These are phyloP conservation scores for Caenorhabditis sp. DNA, from an alignment of 2,888 invertebrate genomes.

Conservation along the genomic window DNA sequence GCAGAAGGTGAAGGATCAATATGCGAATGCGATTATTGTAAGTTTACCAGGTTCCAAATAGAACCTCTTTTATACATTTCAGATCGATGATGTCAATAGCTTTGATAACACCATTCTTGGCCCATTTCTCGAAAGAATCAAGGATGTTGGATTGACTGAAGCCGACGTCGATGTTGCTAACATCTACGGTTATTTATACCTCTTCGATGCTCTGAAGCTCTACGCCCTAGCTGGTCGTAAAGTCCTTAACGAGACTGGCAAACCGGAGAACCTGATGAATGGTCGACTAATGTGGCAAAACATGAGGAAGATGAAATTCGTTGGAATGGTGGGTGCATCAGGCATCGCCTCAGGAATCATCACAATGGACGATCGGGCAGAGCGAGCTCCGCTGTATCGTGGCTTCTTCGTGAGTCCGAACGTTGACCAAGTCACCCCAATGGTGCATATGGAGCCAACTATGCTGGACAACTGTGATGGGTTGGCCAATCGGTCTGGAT, in stretches of 20 bases:
- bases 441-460: constrained; percentile 60
- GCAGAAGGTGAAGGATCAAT: constrained; percentile 68
- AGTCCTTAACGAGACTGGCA: constrained; percentile 57
- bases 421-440: constrained; percentile 51
- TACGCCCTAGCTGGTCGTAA: constrained; percentile 63
- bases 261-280: constrained; percentile 55
- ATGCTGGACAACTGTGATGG: constrained; percentile 58
- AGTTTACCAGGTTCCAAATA: constrained; percentile 9
- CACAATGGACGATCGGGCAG: constrained; percentile 55
- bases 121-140: constrained; percentile 55
- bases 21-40: constrained; percentile 67
- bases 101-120: constrained; percentile 55
- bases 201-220: constrained; percentile 57
- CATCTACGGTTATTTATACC: constrained; percentile 57
- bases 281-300: constrained; percentile 64
- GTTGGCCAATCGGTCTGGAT: constrained; percentile 51
- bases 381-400: constrained; percentile 53
- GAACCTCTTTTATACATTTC: no score
- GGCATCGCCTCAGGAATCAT: constrained; percentile 52
- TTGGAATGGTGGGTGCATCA: constrained; percentile 52
- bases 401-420: constrained; percentile 57
- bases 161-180: constrained; percentile 53
- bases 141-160: constrained; percentile 49
- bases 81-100: constrained; percentile 59
- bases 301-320: constrained; percentile 64